phyloP scores from a whole-genome alignment of 2,797 vertebrate species.

The Sciurus carolinensis region DNA sequence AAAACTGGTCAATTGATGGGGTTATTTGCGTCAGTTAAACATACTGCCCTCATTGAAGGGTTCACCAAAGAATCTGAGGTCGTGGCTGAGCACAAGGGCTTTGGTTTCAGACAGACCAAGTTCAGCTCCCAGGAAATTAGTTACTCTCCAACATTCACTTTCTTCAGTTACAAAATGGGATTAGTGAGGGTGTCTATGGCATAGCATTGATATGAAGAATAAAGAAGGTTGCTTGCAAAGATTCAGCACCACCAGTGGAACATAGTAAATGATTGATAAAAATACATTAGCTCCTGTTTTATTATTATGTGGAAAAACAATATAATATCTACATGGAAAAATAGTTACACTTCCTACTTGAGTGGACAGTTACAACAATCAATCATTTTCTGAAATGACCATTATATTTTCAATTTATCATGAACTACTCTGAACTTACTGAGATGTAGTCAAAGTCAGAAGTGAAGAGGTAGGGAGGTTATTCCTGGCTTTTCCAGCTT shows the following conservation, averaged over 20 bases:
- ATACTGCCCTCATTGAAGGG: background rate
- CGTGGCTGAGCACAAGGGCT: background rate
- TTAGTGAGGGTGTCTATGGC: background rate
- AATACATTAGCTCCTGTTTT: background rate
- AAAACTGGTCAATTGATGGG: background rate
- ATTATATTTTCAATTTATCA: conserved; percentile 77
- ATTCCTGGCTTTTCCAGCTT: conserved; percentile 56
- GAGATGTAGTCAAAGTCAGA: conserved; percentile 86
- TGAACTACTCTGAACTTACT: conserved; percentile 87
- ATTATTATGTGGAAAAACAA: conserved; percentile 1
- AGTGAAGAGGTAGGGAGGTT: conserved; percentile 83
- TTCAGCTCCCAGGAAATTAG: background rate
- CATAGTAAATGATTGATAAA: background rate
- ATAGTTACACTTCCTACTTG: conserved; percentile 84
- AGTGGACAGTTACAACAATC: conserved; percentile 77
- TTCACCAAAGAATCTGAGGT: background rate
- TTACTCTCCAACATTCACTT: background rate
- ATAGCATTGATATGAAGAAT: background rate
- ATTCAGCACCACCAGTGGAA: background rate
- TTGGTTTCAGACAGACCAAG: background rate
- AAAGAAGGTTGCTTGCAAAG: background rate
- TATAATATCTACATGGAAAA: conserved; percentile 72
- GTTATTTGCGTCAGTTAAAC: background rate
- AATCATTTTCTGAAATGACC: conserved; percentile 82
- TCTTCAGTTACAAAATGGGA: background rate